phyloP scores from a whole-genome alignment of 2,888 invertebrate genomes.

The Oithona nana region DNA sequence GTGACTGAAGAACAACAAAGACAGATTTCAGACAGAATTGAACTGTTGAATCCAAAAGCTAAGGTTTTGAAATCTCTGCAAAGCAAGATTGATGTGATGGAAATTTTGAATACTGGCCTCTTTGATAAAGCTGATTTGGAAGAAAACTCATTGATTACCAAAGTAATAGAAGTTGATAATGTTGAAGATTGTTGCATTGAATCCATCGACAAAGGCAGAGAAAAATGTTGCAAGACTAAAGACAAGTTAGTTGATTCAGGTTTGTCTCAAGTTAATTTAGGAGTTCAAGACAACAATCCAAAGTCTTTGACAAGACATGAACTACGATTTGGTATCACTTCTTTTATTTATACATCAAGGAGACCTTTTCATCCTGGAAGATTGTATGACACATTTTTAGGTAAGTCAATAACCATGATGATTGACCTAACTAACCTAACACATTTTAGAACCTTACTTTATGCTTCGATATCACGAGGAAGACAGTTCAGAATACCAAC shows the following conservation, averaged over 20 bases:
- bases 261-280: too few species aligned
- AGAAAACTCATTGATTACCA: too few species aligned
- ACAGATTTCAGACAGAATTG: not conserved
- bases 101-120: not conserved
- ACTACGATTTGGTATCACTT: too few species aligned
- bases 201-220: too few species aligned
- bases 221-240: too few species aligned
- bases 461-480: not conserved
- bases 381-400: not conserved
- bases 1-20: not conserved
- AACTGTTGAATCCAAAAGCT: not conserved
- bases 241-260: too few species aligned
- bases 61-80: not conserved
- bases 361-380: not conserved
- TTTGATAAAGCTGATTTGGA: not conserved
- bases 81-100: not conserved
- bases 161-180: too few species aligned
- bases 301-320: too few species aligned
- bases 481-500: not conserved
- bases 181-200: too few species aligned
- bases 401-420: not conserved
- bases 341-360: too few species aligned
- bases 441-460: not conserved
- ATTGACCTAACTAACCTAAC: not conserved
- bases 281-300: too few species aligned